These are phyloP conservation scores for Eulemur mongoz DNA, from an alignment of 2,797 vertebrate species.

Conservation along the genomic window DNA sequence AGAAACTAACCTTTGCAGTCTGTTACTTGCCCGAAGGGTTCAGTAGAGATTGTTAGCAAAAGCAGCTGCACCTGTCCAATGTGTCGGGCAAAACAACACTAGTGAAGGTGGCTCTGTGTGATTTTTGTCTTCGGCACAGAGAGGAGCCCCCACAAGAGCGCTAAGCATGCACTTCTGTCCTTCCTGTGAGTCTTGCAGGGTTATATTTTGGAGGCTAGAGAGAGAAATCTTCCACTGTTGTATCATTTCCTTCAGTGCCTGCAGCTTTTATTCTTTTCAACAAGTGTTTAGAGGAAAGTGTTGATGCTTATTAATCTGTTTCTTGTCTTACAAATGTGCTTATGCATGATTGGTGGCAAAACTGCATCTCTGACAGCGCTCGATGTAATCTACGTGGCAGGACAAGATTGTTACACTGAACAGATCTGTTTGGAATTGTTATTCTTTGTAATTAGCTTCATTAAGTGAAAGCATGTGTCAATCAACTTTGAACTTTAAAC, in stretches of 20 bases:
- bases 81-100: not conserved
- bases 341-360: conserved; percentile 79
- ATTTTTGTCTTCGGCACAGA: not conserved
- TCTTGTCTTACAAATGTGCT: conserved; percentile 88
- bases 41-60: not conserved
- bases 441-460: conserved; percentile 98
- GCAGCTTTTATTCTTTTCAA: conserved; percentile 83
- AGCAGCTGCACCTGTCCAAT: not conserved
- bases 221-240: conserved; percentile 70
- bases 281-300: conserved; percentile 93
- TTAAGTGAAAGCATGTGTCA: conserved; percentile 98
- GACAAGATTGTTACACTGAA: conserved; percentile 91
- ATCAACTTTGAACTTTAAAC: conserved; percentile 93
- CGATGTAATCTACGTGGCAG: conserved; percentile 82
- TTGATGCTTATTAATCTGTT: conserved; percentile 97
- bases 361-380: conserved; percentile 89
- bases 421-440: conserved; percentile 97
- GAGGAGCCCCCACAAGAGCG: not conserved
- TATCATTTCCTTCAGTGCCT: conserved; percentile 78
- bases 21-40: not conserved
- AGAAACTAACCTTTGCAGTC: not conserved
- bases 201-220: conserved; percentile 44
- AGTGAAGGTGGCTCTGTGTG: not conserved
- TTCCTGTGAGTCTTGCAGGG: conserved; percentile 78
- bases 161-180: conserved; percentile 79